Conservation (phyloP, 2,797 vertebrate genomes). For the Sorex maritimensis region DNA sequence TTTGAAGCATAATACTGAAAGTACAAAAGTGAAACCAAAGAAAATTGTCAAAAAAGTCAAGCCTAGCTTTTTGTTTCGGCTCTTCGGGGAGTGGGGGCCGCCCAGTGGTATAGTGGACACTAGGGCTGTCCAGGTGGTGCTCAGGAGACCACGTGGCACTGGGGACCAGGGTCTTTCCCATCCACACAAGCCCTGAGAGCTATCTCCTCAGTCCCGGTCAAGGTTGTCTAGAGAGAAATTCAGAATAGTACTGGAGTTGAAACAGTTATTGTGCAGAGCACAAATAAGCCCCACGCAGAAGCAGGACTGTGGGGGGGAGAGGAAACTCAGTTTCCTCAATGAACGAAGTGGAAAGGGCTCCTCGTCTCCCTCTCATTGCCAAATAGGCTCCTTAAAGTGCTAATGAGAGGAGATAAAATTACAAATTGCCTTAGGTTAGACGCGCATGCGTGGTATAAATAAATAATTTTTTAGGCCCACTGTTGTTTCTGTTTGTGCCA, state of each 20-base stretch:
- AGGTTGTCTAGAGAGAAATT: conserved; percentile 15
- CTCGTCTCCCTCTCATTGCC: neutral
- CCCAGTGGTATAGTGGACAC: too few relatives aligned
- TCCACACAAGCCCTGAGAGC: too few relatives aligned
- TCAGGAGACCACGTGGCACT: too few relatives aligned
- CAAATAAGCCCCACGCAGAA: too few relatives aligned
- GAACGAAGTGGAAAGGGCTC: neutral
- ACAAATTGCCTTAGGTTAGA: neutral
- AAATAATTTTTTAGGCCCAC: neutral
- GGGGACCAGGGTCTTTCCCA: too few relatives aligned
- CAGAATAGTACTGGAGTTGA: neutral
- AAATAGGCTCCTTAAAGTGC: neutral
- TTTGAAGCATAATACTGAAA: neutral
- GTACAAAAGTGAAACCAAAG: neutral
- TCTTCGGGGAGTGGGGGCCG: too few relatives aligned
- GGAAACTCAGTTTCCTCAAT: neutral
- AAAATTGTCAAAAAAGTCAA: too few relatives aligned
- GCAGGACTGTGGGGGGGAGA: neutral
- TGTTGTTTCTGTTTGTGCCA: neutral
- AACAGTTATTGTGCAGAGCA: neutral
- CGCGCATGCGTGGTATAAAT: neutral
- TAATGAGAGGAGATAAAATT: neutral
- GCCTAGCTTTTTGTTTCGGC: too few relatives aligned
- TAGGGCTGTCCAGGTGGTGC: too few relatives aligned
- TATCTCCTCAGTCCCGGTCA: neutral